Evolutionary conservation across 2,888 invertebrate genomes (phyloP).

Genomic region (Campopleginae sp.): DNA sequence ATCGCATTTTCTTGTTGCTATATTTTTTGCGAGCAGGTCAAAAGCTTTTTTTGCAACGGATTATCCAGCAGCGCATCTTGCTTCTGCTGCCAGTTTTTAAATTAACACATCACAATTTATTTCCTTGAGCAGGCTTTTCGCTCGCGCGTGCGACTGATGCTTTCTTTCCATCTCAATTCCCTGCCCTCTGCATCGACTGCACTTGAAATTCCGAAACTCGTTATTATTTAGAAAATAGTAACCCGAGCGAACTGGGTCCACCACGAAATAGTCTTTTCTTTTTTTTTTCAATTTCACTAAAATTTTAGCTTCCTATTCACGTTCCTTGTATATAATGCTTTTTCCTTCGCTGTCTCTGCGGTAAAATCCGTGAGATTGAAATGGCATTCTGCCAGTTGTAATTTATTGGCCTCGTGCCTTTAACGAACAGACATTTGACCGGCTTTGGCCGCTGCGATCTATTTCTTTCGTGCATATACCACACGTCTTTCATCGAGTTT

Average conservation of each 20-base stretch:
- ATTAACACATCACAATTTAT: not conserved
- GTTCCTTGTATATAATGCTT: slow-evolving; percentile 10
- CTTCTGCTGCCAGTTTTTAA: not conserved
- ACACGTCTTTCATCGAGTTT: not conserved
- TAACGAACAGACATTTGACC: slow-evolving; percentile 79
- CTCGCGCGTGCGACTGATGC: too few relatives aligned
- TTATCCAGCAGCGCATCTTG: not conserved
- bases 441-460: slow-evolving; percentile 63
- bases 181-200: too few relatives aligned
- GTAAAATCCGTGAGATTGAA: slow-evolving; percentile 81
- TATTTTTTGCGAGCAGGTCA: slow-evolving; percentile 7
- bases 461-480: slow-evolving; percentile 58
- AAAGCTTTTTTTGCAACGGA: slow-evolving; percentile 1
- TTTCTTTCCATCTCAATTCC: too few relatives aligned
- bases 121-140: not conserved
- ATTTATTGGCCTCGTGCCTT: slow-evolving; percentile 81
- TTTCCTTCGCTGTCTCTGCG: slow-evolving; percentile 72
- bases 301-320: slow-evolving; percentile 23
- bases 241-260: not conserved
- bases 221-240: too few relatives aligned
- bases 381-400: slow-evolving; percentile 82
- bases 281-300: not conserved
- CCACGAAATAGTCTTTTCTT: too few relatives aligned
- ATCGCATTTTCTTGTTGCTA: slow-evolving; percentile 40
- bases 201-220: too few relatives aligned